Conservation (phyloP, 2,113 vertebrate species). For the Sclerurus mexicanus region DNA sequence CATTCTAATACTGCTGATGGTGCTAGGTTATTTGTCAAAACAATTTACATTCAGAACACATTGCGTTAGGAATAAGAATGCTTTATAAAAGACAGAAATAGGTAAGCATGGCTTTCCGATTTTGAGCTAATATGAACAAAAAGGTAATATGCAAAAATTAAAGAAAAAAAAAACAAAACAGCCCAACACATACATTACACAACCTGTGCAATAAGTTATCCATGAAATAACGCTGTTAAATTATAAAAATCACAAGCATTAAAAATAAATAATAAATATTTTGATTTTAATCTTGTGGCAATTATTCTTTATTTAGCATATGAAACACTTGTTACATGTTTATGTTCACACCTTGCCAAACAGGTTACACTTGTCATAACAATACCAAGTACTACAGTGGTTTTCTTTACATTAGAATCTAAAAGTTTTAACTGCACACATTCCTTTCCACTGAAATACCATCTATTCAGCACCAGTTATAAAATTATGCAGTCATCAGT, state of each 20-base stretch:
- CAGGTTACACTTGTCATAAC: constrained; percentile 59
- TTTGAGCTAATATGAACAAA: constrained; percentile 4
- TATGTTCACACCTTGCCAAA: constrained; percentile 63
- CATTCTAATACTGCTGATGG: constrained; percentile 83
- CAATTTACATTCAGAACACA: constrained; percentile 50
- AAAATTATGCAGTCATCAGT: not conserved
- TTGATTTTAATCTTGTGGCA: constrained; percentile 64
- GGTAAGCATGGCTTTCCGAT: constrained; percentile 46
- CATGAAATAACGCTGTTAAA: constrained; percentile 44
- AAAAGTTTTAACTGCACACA: not conserved
- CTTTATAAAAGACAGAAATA: constrained; percentile 22
- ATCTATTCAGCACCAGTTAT: not conserved
- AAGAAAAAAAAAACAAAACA: not conserved
- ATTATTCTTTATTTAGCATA: constrained; percentile 69
- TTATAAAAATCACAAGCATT: constrained; percentile 61
- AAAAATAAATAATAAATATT: constrained; percentile 67
- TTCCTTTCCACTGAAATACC: constrained; percentile 45
- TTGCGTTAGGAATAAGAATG: constrained; percentile 32
- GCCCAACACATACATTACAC: constrained; percentile 26
- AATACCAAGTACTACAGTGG: constrained; percentile 63
- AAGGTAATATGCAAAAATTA: constrained; percentile 1
- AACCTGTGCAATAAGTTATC: constrained; percentile 36
- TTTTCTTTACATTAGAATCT: constrained; percentile 40
- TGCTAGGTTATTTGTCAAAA: constrained; percentile 72
- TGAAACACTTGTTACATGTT: constrained; percentile 60